phyloP scores from a whole-genome alignment of 2,113 vertebrate species.

The Aptenodytes patagonicus region DNA sequence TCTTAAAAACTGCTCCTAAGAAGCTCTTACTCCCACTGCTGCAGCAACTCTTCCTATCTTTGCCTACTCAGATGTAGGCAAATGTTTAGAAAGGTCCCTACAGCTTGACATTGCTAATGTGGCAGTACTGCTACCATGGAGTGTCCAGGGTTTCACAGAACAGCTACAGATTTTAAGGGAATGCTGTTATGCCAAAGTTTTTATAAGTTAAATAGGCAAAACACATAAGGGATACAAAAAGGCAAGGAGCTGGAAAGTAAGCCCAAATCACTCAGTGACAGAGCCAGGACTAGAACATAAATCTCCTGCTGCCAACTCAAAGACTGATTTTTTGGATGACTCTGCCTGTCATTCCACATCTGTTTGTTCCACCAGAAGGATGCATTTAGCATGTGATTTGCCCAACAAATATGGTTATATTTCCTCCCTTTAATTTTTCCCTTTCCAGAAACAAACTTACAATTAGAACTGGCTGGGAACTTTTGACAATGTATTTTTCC shows the following conservation, averaged over 20 bases:
- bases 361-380: background rate
- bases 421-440: constrained; percentile 16
- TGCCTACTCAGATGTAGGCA: background rate
- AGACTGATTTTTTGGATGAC: background rate
- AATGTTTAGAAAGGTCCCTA: background rate
- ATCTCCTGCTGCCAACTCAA: background rate
- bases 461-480: constrained; percentile 14
- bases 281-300: background rate
- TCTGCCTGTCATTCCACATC: background rate
- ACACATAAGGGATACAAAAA: background rate
- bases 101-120: background rate
- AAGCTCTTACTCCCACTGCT: background rate
- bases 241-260: background rate
- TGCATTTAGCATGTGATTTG: background rate
- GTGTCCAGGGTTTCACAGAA: background rate
- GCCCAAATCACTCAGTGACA: background rate
- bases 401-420: background rate
- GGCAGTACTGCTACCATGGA: background rate
- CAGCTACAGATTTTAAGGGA: background rate
- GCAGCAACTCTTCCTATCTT: background rate
- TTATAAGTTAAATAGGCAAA: background rate
- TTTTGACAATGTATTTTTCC: background rate
- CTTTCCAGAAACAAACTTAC: background rate
- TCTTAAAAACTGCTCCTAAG: background rate
- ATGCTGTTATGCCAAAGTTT: background rate